Conservation (phyloP, 2,888 invertebrate species). For the Caenorhabditis becei region DNA sequence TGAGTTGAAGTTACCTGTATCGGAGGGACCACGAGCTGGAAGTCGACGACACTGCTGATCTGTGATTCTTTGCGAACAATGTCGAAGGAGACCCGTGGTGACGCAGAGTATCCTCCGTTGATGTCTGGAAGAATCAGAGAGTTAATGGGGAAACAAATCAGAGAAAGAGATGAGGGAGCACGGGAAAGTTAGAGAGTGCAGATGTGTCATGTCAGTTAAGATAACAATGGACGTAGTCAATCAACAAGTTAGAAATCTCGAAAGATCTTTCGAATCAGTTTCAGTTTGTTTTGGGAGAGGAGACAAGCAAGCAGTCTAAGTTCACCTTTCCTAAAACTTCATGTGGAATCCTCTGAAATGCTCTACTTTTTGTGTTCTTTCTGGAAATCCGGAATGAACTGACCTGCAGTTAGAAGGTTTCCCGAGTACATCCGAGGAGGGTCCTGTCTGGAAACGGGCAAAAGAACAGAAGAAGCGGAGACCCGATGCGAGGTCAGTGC, state of each 20-base stretch:
- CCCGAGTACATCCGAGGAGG: conserved; percentile 62
- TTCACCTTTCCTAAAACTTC: conserved; percentile 27
- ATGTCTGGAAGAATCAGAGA: conserved; percentile 45
- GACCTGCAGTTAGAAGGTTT: conserved; percentile 66
- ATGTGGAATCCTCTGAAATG: conserved; percentile 51
- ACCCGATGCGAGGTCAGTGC: conserved; percentile 69
- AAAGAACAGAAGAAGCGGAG: conserved; percentile 65
- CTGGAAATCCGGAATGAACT: background rate
- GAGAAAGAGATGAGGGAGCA: conserved; percentile 30
- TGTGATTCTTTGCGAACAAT: conserved; percentile 62
- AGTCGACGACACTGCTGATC: conserved; percentile 58
- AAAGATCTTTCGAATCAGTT: conserved; percentile 11
- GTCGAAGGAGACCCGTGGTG: conserved; percentile 63
- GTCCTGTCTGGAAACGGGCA: conserved; percentile 54
- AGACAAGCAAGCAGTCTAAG: conserved; percentile 23
- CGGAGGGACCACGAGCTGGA: conserved; percentile 50
- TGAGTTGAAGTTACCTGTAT: conserved; percentile 22
- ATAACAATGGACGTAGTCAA: conserved; percentile 1
- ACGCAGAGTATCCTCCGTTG: conserved; percentile 44
- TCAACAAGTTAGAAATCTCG: conserved; percentile 7
- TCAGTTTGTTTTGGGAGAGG: background rate
- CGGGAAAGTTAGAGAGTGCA: conserved; percentile 46
- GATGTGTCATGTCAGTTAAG: conserved; percentile 46
- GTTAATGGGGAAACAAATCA: conserved; percentile 3
- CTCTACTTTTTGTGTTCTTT: background rate